Conservation (phyloP, 2,113 vertebrate species). For the Psittacula cyanocephala region DNA sequence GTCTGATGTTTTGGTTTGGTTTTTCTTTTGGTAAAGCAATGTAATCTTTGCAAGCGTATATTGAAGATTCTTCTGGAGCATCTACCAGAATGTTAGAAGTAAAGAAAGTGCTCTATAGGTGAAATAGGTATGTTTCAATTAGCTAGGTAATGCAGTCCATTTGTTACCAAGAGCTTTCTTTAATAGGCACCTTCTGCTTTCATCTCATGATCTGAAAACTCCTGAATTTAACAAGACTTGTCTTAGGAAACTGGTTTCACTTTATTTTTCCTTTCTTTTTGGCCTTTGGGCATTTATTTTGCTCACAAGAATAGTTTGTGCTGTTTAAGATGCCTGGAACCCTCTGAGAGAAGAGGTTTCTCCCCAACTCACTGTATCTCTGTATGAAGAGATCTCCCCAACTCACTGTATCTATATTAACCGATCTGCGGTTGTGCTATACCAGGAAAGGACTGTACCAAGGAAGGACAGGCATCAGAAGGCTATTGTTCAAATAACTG, state of each 20-base stretch:
- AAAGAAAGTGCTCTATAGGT: conserved; percentile 74
- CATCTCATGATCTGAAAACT: conserved; percentile 72
- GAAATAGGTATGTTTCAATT: conserved; percentile 73
- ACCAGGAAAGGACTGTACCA: conserved; percentile 16
- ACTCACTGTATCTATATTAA: conserved; percentile 1
- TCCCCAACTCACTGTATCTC: neutral
- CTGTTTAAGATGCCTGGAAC: conserved; percentile 53
- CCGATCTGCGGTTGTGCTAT: conserved; percentile 4
- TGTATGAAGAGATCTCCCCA: neutral
- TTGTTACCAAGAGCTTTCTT: conserved; percentile 50
- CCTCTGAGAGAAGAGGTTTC: conserved; percentile 7
- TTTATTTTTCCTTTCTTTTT: neutral
- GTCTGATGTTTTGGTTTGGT: neutral
- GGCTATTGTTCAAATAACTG: neutral
- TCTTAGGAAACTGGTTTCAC: conserved; percentile 54
- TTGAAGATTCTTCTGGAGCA: conserved; percentile 78
- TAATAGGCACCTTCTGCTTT: conserved; percentile 68
- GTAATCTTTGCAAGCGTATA: conserved; percentile 77
- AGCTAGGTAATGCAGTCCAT: conserved; percentile 66
- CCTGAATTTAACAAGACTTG: conserved; percentile 55
- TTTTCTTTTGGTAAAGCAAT: conserved; percentile 50
- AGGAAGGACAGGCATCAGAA: conserved; percentile 14
- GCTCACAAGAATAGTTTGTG: conserved; percentile 42
- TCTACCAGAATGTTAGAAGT: conserved; percentile 76
- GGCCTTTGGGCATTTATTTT: conserved; percentile 61